Base-by-base conservation (phyloP, 2,113 vertebrate genomes). In the Aspiorhynchus laticeps region DNA sequence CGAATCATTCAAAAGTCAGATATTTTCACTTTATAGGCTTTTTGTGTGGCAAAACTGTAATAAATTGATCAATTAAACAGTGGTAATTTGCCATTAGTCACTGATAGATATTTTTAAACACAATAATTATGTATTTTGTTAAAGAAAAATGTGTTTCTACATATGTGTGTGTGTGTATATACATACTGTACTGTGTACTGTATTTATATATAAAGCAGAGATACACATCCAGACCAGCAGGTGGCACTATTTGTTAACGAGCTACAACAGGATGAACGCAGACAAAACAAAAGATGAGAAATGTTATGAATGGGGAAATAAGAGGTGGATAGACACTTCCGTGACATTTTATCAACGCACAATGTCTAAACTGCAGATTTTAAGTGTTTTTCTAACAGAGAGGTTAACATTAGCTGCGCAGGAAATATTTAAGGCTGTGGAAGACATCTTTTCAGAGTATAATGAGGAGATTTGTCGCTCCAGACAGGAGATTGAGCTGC, bases 341-440 rank as follows among this genome's bases (percentile, higher is more conserved):
- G 28, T 38, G 9, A 17, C 4, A 67, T 73, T 84, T 73, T n/a
- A 38, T 63, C 0, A 36, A 17, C 6, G 4, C 5, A 17, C 7
- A 67, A 95, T 95, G 95, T 94, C 95, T 71, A 95, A 95, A 88
- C 71, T 95, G 53, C 94, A 95, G 87, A 92, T 93, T 87, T 46
- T 95, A 36, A 95, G 94, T 89, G 91, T 95, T 14, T 93, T 95
- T 71, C 36, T 95, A 85, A 95, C 95, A 8, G 95, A 95, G 78
- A 93, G 94, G 5, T 92, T 95, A 59, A 95, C 94, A 93, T 91
- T 94, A 28, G 95, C 94, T 3, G 95, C 95, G 14, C 95, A 95
- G 85, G 95, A 95, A 77, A 95, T 95, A 48, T 95, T 94, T 78
- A 95, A 95, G 31, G 94, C 94, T 0, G 95, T 95, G 1, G 95